Evolutionary conservation across 2,888 invertebrate genomes (phyloP), one percentile per base, ranked within the genome.

Genomic region (Tetragonula carbonaria): DNA sequence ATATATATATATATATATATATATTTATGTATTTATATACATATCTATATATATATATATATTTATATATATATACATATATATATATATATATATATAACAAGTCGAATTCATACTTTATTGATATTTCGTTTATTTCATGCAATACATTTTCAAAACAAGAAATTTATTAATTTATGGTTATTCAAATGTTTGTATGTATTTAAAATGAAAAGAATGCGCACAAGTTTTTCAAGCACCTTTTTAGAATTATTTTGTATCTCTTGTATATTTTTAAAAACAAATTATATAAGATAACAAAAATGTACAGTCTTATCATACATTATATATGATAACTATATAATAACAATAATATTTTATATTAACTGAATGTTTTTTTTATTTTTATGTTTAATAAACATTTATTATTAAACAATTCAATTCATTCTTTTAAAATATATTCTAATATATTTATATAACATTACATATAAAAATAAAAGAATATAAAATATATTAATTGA

Each of bases 261-360:
- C 21, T n/a, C 80, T 82, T 88, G 87, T 90, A 90, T 87, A 90
- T 90, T 88, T 76, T 80, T 80, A 70, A 82, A 77, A 59, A 70
- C 74, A 74, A 75, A 74, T 75, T 74, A 65, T 81, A 81, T 83
- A 21, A 66, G 38, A 59, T 45, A 63, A 74, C 23, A 88, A 88
- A 86, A 90, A 84, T 92, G 92, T 92, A 92, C 90, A 92, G 91
- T 89, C 89, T 90, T 89, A 90, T 88, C 80, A 80, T 86, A 86
- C 84, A 82, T 73, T 77, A 81, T 82, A 87, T 89, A 86, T 89
- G 88, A 90, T 88, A 84, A 86, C 85, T 89, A 85, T 86, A 74
- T 78, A 70, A 82, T 88, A 80, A 82, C 45, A 86, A 74, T 82
- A 74, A 82, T 78, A 53, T 81, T 86, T 84, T 84, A 14, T 85